phyloP scores from a whole-genome alignment of 2,888 invertebrate species.

The Macrophya annulata region DNA sequence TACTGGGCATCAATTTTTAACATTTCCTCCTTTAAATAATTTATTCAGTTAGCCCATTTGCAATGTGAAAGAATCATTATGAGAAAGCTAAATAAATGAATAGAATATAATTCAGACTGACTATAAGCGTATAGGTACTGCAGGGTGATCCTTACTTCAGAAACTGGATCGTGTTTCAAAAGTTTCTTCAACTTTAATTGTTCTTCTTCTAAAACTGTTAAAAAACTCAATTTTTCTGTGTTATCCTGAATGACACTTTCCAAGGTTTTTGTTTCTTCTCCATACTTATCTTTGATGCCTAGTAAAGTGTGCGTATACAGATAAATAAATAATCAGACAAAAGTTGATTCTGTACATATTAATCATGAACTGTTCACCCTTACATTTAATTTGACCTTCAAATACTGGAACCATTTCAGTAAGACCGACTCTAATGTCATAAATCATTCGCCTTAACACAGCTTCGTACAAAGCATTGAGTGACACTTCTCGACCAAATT shows the following conservation, averaged over 20 bases:
- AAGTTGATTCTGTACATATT: slow-evolving; percentile 8
- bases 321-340: slow-evolving; percentile 40
- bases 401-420: slow-evolving; percentile 79
- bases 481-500: slow-evolving; percentile 82
- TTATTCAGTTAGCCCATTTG: background rate
- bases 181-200: slow-evolving; percentile 79
- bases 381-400: slow-evolving; percentile 78
- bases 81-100: background rate
- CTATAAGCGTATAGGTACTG: background rate
- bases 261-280: slow-evolving; percentile 76
- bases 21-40: slow-evolving; percentile 68
- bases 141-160: slow-evolving; percentile 65
- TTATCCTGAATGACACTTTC: slow-evolving; percentile 80
- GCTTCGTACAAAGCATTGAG: slow-evolving; percentile 82
- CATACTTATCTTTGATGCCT: slow-evolving; percentile 74
- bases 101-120: background rate
- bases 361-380: slow-evolving; percentile 71
- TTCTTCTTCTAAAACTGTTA: slow-evolving; percentile 82
- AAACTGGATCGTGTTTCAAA: slow-evolving; percentile 69
- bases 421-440: slow-evolving; percentile 81
- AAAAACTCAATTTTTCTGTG: slow-evolving; percentile 81
- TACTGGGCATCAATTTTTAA: slow-evolving; percentile 71
- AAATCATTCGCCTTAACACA: slow-evolving; percentile 81
- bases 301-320: slow-evolving; percentile 39
- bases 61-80: background rate